Percentiles rank a stretch among this genome's conserved stretches.
Conservation (phyloP, 2,113 vertebrate species). For the Atherinomorus stipes region DNA sequence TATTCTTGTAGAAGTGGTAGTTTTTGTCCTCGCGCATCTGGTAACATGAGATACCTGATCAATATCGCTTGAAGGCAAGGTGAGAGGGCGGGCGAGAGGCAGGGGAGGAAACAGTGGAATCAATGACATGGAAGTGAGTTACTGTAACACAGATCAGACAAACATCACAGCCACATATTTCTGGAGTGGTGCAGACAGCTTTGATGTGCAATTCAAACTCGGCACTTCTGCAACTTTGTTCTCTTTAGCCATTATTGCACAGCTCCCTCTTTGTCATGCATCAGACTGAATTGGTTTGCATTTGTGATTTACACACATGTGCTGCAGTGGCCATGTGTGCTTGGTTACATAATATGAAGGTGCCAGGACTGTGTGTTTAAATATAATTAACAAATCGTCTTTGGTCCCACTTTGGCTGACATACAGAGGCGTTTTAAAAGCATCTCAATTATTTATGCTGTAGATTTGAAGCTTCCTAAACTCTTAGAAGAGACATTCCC, state of each 20-base stretch:
- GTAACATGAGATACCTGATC: conserved; percentile 62
- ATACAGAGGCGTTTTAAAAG: conserved; percentile 2
- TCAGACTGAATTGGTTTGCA: conserved; percentile 5
- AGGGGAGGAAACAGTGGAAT: conserved; percentile 40
- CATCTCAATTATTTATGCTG: neutral
- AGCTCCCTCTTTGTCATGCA: conserved; percentile 56
- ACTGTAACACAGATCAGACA: conserved; percentile 35
- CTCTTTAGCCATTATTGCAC: conserved; percentile 58
- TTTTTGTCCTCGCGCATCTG: conserved; percentile 45
- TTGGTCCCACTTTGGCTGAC: conserved; percentile 67
- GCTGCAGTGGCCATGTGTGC: conserved; percentile 42
- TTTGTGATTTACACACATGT: conserved; percentile 64
- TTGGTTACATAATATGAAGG: conserved; percentile 18
- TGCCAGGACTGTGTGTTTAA: conserved; percentile 16
- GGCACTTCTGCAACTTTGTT: conserved; percentile 8
- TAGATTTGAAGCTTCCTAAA: neutral
- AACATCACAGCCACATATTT: neutral
- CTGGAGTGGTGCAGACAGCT: neutral
- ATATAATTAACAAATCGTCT: conserved; percentile 4
- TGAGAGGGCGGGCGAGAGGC: conserved; percentile 1
- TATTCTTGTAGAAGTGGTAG: conserved; percentile 52
- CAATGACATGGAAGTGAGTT: conserved; percentile 52
- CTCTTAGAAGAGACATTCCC: neutral
- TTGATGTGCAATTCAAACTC: conserved; percentile 1
- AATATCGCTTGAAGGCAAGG: conserved; percentile 39